These are phyloP conservation scores for Oreochromis aureus DNA, from an alignment of 2,113 vertebrate species.

Conservation along the genomic window DNA sequence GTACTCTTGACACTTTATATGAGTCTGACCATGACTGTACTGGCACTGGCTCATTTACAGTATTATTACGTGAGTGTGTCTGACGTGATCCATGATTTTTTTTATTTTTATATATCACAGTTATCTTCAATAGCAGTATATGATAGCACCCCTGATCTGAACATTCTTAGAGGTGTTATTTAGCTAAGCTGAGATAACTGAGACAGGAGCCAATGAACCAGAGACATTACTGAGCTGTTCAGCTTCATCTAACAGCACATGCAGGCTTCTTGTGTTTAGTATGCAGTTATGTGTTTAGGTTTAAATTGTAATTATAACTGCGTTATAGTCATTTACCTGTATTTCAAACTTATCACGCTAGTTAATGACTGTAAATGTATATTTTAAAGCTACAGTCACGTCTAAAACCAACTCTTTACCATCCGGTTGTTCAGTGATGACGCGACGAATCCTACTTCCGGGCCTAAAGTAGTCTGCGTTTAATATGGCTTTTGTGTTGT, in stretches of 20 bases:
- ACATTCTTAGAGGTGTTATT: neutral
- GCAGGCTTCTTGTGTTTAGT: neutral
- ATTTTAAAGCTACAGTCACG: fast-evolving
- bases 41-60: neutral
- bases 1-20: neutral
- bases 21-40: neutral
- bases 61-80: neutral
- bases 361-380: neutral
- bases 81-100: neutral
- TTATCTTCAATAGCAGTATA: neutral
- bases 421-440: too few relatives aligned
- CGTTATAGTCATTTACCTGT: neutral
- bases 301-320: neutral
- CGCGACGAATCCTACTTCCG: too few relatives aligned
- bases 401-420: neutral
- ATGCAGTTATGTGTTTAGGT: neutral
- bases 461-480: too few relatives aligned
- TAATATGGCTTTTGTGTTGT: too few relatives aligned
- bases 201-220: neutral
- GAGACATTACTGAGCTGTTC: neutral
- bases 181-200: neutral
- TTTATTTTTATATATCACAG: neutral
- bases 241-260: neutral
- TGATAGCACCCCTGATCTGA: neutral
- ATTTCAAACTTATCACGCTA: neutral